Conservation (phyloP, 2,797 vertebrate species). For the Echiichthys vipera region DNA sequence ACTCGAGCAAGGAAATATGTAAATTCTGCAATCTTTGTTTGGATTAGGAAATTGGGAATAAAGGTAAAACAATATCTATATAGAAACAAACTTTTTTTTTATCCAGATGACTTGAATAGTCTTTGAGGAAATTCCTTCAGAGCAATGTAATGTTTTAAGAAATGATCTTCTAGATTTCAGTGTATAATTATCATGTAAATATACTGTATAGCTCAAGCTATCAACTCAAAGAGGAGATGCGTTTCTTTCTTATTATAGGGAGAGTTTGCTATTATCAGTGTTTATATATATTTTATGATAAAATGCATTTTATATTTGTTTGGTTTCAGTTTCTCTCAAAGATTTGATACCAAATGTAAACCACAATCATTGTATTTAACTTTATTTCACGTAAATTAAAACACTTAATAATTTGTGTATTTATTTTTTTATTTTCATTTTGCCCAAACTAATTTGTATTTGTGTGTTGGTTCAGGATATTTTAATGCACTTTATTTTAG, state of each 20-base stretch:
- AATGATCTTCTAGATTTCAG: neutral
- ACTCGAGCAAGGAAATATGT: neutral
- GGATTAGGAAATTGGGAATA: too few species aligned
- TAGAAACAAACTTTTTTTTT: neutral
- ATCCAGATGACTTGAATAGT: neutral
- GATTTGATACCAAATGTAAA: conserved; percentile 35
- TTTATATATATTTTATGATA: conserved; percentile 33
- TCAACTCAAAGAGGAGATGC: conserved; percentile 50
- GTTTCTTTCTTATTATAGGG: conserved; percentile 57
- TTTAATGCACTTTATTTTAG: neutral
- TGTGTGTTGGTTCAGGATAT: neutral
- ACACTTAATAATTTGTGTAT: neutral
- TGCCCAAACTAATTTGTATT: neutral
- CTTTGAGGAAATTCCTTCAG: neutral
- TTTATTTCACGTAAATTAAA: too few species aligned
- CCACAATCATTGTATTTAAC: too few species aligned
- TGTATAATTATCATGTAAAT: conserved; percentile 16
- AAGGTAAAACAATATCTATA: too few species aligned
- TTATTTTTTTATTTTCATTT: neutral
- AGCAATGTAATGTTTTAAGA: neutral
- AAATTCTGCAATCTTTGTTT: neutral
- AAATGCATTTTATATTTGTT: conserved; percentile 45
- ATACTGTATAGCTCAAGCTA: neutral
- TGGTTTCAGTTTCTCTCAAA: conserved; percentile 23
- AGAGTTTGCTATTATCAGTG: conserved; percentile 32